phyloP scores from a whole-genome alignment of 2,113 vertebrate species.

The Forbesichthys agassizii region DNA sequence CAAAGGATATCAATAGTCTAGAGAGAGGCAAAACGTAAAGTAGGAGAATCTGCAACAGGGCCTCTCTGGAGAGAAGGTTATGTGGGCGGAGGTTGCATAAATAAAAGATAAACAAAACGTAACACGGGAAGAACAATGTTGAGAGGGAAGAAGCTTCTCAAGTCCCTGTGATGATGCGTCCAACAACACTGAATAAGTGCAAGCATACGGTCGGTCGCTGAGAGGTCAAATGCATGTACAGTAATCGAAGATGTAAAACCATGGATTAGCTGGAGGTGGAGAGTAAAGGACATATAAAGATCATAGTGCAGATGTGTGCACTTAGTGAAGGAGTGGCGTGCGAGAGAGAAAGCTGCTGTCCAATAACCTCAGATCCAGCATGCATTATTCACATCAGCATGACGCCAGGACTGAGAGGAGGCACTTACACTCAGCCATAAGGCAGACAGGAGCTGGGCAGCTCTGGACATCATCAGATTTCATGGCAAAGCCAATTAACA shows the following conservation, averaged over 20 bases:
- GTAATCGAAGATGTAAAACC: conserved; percentile 21
- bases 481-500: conserved; percentile 39
- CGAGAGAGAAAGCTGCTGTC: conserved; percentile 24
- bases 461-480: conserved; percentile 49
- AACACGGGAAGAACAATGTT: conserved; percentile 16
- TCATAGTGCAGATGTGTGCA: conserved; percentile 28
- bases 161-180: neutral
- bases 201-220: neutral
- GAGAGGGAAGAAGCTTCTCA: conserved; percentile 25
- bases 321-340: conserved; percentile 28
- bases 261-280: conserved; percentile 18
- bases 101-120: conserved; percentile 36
- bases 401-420: conserved; percentile 44
- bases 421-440: conserved; percentile 46
- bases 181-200: conserved; percentile 15
- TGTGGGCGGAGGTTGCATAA: conserved; percentile 16
- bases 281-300: neutral
- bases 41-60: conserved; percentile 8
- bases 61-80: conserved; percentile 8
- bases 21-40: conserved; percentile 16
- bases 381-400: conserved; percentile 73
- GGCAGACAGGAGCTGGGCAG: conserved; percentile 34
- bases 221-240: conserved; percentile 7
- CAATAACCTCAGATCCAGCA: conserved; percentile 46
- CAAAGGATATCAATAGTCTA: conserved; percentile 33